Percentiles rank a stretch among this genome's conserved stretches.
phyloP scores from a whole-genome alignment of 2,888 invertebrate genomes.

The Alloplasta piceator region DNA sequence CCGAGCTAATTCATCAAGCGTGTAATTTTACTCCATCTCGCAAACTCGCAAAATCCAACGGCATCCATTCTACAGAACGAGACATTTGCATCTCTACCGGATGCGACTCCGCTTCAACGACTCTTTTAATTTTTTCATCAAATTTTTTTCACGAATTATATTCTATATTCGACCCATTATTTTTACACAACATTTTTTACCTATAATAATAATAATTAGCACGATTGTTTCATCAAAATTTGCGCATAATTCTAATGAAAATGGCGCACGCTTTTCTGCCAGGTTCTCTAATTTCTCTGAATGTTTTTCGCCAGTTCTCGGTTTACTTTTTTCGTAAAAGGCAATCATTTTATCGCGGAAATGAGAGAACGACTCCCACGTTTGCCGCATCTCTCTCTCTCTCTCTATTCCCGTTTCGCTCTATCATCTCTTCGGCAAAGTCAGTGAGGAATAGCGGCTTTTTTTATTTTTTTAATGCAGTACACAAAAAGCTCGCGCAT shows the following conservation, averaged over 20 bases:
- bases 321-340: slow-evolving; percentile 52
- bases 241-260: neutral
- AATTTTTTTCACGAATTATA: no score
- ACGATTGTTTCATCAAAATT: neutral
- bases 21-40: slow-evolving; percentile 26
- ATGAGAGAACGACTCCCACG: slow-evolving; percentile 47
- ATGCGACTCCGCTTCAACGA: no score
- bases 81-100: slow-evolving; percentile 1
- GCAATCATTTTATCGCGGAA: slow-evolving; percentile 63
- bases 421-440: neutral
- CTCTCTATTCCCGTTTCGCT: slow-evolving; percentile 1
- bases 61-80: neutral
- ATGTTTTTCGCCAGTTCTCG: neutral
- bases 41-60: neutral
- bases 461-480: slow-evolving; percentile 6
- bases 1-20: slow-evolving; percentile 33
- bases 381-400: neutral
- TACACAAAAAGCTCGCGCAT: slow-evolving; percentile 13
- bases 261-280: neutral
- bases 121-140: no score
- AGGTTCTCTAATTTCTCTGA: neutral
- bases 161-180: no score
- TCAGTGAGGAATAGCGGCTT: neutral
- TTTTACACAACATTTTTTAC: no score
- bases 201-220: neutral